A percentile compares a stretch with the other conserved stretches of the same genome.
phyloP scores from a whole-genome alignment of 2,888 invertebrate genomes.

The Globia sparganii region DNA sequence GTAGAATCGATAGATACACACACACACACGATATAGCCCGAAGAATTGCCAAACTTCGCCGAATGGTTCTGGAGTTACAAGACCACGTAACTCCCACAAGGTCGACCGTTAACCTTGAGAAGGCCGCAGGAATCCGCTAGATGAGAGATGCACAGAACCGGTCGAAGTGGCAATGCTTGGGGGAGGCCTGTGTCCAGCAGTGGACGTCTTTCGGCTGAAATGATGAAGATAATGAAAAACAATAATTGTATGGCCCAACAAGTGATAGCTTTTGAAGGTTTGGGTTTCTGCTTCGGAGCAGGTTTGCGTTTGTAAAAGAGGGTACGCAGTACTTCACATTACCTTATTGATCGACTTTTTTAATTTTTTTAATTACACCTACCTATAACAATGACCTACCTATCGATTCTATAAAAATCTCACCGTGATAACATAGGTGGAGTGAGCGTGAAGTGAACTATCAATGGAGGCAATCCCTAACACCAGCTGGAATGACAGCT shows the following conservation, averaged over 20 bases:
- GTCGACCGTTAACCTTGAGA: not conserved
- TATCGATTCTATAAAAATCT: no score
- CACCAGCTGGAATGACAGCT: no score
- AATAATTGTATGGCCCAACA: not conserved
- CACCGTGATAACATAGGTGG: no score
- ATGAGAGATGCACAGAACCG: not conserved
- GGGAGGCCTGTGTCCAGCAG: not conserved
- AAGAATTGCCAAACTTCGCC: no score
- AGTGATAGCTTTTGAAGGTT: not conserved
- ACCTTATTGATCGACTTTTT: not conserved
- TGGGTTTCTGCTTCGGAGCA: not conserved
- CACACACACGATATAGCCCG: not conserved
- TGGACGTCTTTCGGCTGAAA: not conserved
- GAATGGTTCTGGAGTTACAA: no score
- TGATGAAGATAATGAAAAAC: not conserved
- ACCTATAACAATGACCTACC: not conserved
- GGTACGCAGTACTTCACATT: not conserved
- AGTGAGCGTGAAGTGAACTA: no score
- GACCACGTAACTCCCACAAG: no score
- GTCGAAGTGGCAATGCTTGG: not conserved
- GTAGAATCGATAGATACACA: not conserved
- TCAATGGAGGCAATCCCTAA: no score
- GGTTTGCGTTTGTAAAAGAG: not conserved
- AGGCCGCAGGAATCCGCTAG: not conserved
- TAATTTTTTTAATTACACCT: constrained; percentile 13